Conservation (phyloP, 2,888 invertebrate species). For the Rhopalosiphum nymphaeae region DNA sequence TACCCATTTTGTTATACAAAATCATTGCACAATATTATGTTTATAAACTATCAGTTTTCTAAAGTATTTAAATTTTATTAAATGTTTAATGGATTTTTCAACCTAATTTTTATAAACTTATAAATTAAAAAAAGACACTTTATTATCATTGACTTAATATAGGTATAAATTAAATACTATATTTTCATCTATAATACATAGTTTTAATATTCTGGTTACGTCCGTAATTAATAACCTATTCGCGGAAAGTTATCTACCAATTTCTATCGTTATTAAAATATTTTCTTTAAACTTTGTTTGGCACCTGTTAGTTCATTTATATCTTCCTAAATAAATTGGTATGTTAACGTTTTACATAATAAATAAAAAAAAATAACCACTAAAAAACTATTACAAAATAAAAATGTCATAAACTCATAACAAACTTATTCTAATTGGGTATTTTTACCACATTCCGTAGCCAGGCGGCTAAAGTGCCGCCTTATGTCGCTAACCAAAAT, state of each 20-base stretch:
- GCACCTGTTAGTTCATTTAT: background rate
- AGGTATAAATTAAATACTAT: background rate
- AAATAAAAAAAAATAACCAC: background rate
- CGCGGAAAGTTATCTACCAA: background rate
- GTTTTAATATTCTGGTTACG: background rate
- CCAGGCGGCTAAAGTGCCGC: background rate
- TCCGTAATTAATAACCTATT: background rate
- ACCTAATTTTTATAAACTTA: background rate
- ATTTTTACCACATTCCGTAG: constrained; percentile 49
- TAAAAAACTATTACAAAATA: background rate
- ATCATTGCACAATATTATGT: background rate
- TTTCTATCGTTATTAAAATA: background rate
- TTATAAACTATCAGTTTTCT: background rate
- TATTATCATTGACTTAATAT: background rate
- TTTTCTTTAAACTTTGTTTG: background rate
- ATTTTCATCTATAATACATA: background rate
- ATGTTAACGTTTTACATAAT: background rate
- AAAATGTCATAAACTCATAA: constrained; percentile 10
- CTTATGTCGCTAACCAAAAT: background rate
- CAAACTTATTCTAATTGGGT: constrained; percentile 41
- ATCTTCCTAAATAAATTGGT: background rate
- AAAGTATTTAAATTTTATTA: background rate
- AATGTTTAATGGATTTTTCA: background rate
- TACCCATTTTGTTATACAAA: background rate
- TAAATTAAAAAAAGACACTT: too few species aligned